A percentile compares a stretch with the other conserved stretches of the same genome.
Conservation (phyloP, 2,797 vertebrate genomes). For the Ctenochaetus hawaiiensis region DNA sequence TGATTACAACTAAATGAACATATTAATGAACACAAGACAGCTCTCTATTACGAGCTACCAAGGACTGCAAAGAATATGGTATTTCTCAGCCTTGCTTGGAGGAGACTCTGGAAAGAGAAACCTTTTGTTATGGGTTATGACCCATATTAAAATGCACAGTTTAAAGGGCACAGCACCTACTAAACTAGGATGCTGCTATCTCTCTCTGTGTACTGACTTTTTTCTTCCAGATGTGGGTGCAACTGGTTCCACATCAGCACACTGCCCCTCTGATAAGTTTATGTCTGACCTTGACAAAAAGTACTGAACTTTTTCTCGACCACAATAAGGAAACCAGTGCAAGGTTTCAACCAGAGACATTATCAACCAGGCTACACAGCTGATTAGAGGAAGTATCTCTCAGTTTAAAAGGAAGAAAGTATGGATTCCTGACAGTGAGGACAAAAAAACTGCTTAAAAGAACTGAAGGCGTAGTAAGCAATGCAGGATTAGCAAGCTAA, state of each 20-base stretch:
- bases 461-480: rapidly evolving
- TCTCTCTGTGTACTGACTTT: constrained; percentile 1
- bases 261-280: neutral
- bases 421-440: constrained; percentile 22
- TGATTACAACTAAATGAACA: neutral
- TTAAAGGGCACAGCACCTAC: neutral
- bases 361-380: neutral
- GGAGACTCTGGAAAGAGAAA: neutral
- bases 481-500: neutral
- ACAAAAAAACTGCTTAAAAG: neutral
- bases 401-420: neutral
- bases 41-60: neutral
- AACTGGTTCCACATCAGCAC: constrained; percentile 3
- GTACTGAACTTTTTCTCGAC: neutral
- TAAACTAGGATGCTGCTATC: neutral
- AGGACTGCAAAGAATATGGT: neutral
- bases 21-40: neutral
- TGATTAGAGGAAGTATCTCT: neutral
- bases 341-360: neutral
- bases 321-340: constrained; percentile 1
- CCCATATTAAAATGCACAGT: neutral
- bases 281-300: neutral
- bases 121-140: neutral
- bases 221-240: neutral
- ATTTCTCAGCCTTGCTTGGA: neutral